These are phyloP conservation scores for Pseudoatta argentina DNA, from an alignment of 1,140 invertebrate species.

Conservation along the genomic window DNA sequence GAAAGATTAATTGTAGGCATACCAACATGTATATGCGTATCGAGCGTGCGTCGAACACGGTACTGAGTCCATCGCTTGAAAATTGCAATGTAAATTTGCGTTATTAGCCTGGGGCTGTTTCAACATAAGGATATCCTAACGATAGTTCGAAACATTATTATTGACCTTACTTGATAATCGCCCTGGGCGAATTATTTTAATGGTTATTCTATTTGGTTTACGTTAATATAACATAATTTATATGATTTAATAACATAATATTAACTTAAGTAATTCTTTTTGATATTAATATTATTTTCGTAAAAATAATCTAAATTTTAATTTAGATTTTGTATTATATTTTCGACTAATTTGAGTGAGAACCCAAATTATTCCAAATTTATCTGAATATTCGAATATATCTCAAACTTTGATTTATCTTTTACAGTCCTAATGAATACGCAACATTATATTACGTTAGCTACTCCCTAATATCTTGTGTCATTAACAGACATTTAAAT, in stretches of 20 bases:
- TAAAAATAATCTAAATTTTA: neutral
- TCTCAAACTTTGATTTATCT: neutral
- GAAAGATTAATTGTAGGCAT: constrained; percentile 7
- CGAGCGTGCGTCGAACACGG: neutral
- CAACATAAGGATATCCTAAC: neutral
- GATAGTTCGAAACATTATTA: constrained; percentile 36
- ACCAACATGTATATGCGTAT: neutral
- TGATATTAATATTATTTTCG: neutral
- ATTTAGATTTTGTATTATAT: neutral
- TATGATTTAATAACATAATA: neutral
- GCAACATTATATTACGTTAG: neutral
- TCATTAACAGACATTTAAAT: neutral
- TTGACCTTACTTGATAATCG: constrained; percentile 8
- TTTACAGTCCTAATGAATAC: neutral
- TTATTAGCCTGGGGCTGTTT: constrained; percentile 6
- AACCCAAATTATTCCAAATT: neutral
- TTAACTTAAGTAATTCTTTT: neutral
- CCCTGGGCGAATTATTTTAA: constrained; percentile 1
- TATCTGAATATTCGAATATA: neutral
- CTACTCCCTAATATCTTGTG: neutral
- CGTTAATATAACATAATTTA: neutral
- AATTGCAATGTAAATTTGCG: constrained; percentile 15
- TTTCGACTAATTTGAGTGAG: neutral
- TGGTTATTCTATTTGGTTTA: neutral
- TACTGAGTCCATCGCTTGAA: neutral